Evolutionary conservation across 2,888 invertebrate species (phyloP), one percentile per base, ranked within the genome.

Genomic region (Incurvaria masculella): DNA sequence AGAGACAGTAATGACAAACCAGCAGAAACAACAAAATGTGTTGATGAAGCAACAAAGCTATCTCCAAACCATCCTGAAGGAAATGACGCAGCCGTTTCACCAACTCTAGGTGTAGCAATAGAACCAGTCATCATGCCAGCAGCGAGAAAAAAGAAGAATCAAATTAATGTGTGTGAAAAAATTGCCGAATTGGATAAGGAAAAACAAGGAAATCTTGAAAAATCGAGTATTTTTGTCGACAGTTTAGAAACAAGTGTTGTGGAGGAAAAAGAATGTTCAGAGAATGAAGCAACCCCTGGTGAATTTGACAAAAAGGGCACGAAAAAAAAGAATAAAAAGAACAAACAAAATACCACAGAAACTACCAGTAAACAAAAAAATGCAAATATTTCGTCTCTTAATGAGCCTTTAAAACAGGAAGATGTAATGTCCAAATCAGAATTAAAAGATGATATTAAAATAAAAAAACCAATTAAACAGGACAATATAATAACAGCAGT

Each of bases 61-160:
- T n/a, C n/a, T n/a, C n/a, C n/a, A n/a, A n/a, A n/a, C n/a, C n/a
- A n/a, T n/a, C n/a, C n/a, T n/a, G n/a, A n/a, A n/a, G n/a, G n/a
- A n/a, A n/a, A n/a, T n/a, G n/a, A n/a, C n/a, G 19, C 38, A 41
- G 42, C 26, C 3, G 14, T 16, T 19, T 6, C 19, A 18, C 14
- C n/a, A 14, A 43, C 33, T 17, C n/a, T 16, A 41, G 46, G 23
- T 19, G 44, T 49, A 6, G 48, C 45, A 18, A 14, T 27, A n/a
- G 62, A 65, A 44, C 57, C 54, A 50, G 68, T 71, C 47, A 42
- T 18, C 2, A 69, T 61, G 47, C 20, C 52, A 6, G 38, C 58
- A 0, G 68, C 74, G 57, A 75, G 74, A 53, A 73, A 69, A 50
- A 74, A 75, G 50, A 74, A 73, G 52, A 23, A 42, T n/a, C n/a